A percentile compares a stretch with the other conserved stretches of the same genome.
Conservation (phyloP, 2,113 vertebrate species). For the Hippotragus niger region DNA sequence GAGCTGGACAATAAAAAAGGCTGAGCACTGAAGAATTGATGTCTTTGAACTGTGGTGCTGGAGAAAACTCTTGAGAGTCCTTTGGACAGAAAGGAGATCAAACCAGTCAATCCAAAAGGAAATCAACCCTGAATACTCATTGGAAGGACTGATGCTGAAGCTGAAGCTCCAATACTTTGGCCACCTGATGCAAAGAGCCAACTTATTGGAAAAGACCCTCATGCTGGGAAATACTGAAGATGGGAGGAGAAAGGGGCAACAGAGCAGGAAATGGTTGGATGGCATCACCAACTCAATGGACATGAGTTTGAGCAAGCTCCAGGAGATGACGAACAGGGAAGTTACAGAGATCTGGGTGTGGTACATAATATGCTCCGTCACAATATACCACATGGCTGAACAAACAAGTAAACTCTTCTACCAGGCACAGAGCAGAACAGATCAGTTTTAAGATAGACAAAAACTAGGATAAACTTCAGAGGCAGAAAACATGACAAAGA, state of each 20-base stretch:
- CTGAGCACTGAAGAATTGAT: not conserved
- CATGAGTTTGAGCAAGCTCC: not conserved
- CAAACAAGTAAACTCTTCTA: not conserved
- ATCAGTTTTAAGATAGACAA: not conserved
- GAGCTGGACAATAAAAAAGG: not conserved
- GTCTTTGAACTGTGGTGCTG: not conserved
- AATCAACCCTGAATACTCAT: not conserved
- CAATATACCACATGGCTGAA: not conserved
- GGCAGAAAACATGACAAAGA: not conserved
- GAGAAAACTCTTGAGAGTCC: not conserved
- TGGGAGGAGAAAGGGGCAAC: not conserved
- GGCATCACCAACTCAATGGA: not conserved
- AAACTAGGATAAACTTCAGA: not conserved
- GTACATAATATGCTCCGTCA: not conserved
- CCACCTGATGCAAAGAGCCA: not conserved
- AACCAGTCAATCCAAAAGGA: not conserved
- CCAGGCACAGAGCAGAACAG: not conserved
- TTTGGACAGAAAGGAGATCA: not conserved
- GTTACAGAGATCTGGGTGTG: not conserved
- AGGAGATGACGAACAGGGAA: not conserved
- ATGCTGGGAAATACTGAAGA: not conserved
- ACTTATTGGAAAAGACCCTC: not conserved
- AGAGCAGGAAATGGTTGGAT: not conserved
- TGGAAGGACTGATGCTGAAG: not conserved
- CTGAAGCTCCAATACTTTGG: not conserved